These are phyloP conservation scores for Ginglymostoma cirratum DNA, from an alignment of 2,113 vertebrate genomes.

Conservation along the genomic window DNA sequence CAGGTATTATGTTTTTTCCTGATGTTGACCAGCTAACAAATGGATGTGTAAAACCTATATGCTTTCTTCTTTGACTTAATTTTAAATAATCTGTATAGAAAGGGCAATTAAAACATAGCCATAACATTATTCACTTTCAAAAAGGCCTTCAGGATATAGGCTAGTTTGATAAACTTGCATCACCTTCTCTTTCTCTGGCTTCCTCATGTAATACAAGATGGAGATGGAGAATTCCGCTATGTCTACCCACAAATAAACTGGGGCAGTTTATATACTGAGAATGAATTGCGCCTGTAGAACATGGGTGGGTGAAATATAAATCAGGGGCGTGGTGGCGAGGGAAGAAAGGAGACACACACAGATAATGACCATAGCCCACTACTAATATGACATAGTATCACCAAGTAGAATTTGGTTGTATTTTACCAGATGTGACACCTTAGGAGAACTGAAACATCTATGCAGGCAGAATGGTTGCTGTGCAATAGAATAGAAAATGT, in stretches of 20 bases:
- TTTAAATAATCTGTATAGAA: neutral
- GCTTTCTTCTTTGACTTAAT: neutral
- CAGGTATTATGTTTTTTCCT: neutral
- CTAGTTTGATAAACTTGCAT: neutral
- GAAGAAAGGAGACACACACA: no score
- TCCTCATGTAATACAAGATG: neutral
- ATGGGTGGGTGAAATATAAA: no score
- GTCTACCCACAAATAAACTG: neutral
- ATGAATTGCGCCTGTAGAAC: neutral
- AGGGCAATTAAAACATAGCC: neutral
- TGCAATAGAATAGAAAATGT: no score
- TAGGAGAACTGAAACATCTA: neutral
- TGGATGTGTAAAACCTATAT: neutral
- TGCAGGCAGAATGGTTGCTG: no score
- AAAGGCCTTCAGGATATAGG: neutral
- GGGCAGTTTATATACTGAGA: neutral
- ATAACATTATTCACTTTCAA: neutral
- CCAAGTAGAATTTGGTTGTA: neutral
- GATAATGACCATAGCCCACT: neutral
- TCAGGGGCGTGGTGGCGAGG: no score
- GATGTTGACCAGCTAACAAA: neutral
- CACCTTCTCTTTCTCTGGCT: neutral
- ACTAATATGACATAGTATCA: neutral
- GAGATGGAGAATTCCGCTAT: no score
- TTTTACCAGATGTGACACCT: neutral